A percentile compares a stretch with the other conserved stretches of the same genome.
These are phyloP conservation scores for Sigmodon hispidus DNA, from an alignment of 2,113 vertebrate species.

Conservation along the genomic window DNA sequence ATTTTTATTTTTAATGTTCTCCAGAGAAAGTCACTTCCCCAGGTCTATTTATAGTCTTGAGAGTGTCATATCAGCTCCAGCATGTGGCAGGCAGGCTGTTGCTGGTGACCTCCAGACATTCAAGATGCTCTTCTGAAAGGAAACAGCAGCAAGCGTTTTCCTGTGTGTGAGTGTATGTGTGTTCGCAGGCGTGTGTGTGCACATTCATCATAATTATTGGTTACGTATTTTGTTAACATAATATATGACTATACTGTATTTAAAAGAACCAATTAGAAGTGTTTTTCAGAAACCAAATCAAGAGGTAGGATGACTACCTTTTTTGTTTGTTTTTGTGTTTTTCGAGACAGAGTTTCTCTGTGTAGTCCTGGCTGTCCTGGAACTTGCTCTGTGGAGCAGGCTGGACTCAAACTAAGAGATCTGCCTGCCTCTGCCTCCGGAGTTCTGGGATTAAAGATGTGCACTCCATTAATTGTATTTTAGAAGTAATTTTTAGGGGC, in stretches of 20 bases:
- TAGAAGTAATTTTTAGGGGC: neutral
- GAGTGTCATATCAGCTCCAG: neutral
- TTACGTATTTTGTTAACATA: neutral
- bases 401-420: neutral
- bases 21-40: conserved; percentile 36
- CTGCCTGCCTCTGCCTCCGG: neutral
- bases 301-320: neutral
- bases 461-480: neutral
- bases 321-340: neutral
- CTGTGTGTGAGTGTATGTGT: neutral
- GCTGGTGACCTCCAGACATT: neutral
- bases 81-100: neutral
- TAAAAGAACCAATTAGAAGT: neutral
- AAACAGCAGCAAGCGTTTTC: neutral
- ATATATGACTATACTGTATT: neutral
- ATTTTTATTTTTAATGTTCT: conserved; percentile 45
- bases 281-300: no score
- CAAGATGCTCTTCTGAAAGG: neutral
- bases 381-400: neutral
- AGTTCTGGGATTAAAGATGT: neutral
- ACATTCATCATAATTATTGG: neutral
- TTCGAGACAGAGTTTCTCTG: neutral
- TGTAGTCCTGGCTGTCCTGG: neutral
- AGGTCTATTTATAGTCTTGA: conserved; percentile 19
- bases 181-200: no score